A percentile compares a stretch with the other conserved stretches of the same genome.
Conservation (phyloP, 2,797 vertebrate species). For the Sparidentex hasta region DNA sequence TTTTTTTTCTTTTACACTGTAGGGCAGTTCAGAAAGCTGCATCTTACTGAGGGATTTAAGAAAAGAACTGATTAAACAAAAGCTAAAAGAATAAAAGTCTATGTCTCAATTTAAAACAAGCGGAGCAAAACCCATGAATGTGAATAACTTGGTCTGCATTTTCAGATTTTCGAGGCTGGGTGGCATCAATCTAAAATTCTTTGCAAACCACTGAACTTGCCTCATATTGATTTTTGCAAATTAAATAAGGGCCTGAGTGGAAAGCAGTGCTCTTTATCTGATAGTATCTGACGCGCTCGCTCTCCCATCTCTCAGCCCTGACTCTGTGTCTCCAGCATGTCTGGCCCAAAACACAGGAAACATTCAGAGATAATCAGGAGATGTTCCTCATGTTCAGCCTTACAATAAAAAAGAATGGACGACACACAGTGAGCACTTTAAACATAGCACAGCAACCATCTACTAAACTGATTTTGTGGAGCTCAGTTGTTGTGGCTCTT, state of each 20-base stretch:
- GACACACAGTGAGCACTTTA: no score
- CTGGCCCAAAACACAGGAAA: conserved; percentile 21
- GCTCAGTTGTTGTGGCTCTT: not conserved
- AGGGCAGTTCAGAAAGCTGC: not conserved
- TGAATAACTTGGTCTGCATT: conserved; percentile 8
- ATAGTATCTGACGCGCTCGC: conserved; percentile 31
- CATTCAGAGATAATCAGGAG: conserved; percentile 2
- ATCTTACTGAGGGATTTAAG: not conserved
- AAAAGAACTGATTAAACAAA: not conserved
- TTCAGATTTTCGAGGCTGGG: conserved; percentile 30
- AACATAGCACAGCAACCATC: not conserved
- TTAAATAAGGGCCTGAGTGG: conserved; percentile 65
- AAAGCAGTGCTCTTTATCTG: conserved; percentile 54
- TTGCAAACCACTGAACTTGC: conserved; percentile 44
- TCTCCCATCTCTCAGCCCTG: conserved; percentile 6
- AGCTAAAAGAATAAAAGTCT: not conserved
- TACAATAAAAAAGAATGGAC: not conserved
- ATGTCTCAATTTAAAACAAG: conserved; percentile 2
- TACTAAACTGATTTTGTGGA: not conserved
- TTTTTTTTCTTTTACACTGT: not conserved
- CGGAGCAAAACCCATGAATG: not conserved
- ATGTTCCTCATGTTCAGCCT: not conserved
- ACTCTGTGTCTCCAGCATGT: conserved; percentile 37
- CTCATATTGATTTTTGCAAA: conserved; percentile 74
- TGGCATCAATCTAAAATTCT: conserved; percentile 38